Base-by-base conservation (phyloP, 2,888 invertebrate genomes). In the Matsumyia berberina region DNA sequence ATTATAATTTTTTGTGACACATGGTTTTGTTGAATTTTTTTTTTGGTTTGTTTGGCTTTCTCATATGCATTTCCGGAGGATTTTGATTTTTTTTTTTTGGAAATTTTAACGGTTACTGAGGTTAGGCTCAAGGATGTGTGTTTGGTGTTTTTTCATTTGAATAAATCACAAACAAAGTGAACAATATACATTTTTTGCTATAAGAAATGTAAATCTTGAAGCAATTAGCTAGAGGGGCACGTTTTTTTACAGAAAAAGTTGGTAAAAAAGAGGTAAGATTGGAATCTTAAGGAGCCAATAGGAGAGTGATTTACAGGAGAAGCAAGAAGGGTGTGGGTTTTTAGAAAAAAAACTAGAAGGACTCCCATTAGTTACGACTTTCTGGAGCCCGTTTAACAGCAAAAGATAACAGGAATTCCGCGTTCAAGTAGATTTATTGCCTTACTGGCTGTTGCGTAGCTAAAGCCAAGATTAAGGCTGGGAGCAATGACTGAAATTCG, bases 71-170 rank as follows among this genome's bases (percentile, higher is more conserved):
- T 74, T 67, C 15, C 31, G 55, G 46, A 5, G 15, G 57, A 8
- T 15, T 24, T 53, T 24, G 53, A 55, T 53, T 64, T 79, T 62
- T 42, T n/a, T 2, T n/a, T n/a, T n/a, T n/a, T n/a, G n/a, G n/a
- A 74, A 64, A 66, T 60, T 80, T 85, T 80, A 80, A 85, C 85
- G 74, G 85, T 85, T 85, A 46, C 55, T 66, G 76, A 85, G 74
- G 80, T 76, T 55, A 64, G 37, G 57, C 64, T 69, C 83, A 85
- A 85, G 78, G 49, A 72, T 74, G 73, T 42, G 78, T 83, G 76
- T 80, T 79, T 85, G 85, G 78, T 70, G 66, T 69, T 76, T 73
- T 51, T 24, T 24, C 24, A 24, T 12, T 24, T 44, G 69, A 70
- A 85, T 80, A 76, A 76, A 80, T 80, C 70, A 72, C 58, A 74